phyloP scores from a whole-genome alignment of 1,140 invertebrate genomes.

The Drosophila parvula region DNA sequence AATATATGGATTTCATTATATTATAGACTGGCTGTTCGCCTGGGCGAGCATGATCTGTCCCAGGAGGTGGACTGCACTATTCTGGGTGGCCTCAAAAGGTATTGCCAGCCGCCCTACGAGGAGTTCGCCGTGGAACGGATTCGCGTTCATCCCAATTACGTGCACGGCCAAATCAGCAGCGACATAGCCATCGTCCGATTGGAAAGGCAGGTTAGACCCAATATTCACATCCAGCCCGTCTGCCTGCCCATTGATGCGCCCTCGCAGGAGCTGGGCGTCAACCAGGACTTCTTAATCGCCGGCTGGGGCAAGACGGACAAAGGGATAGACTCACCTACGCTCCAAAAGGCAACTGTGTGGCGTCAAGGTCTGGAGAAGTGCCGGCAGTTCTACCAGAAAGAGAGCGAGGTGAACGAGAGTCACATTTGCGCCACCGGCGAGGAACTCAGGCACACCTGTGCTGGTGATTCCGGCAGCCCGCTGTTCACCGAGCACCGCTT shows the following conservation, averaged over 20 bases:
- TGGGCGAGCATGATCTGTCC: slow-evolving; percentile 87
- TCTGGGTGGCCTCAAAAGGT: slow-evolving; percentile 25
- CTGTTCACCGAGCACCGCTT: slow-evolving; percentile 81
- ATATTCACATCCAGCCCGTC: slow-evolving; percentile 70
- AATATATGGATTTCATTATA: too few relatives aligned
- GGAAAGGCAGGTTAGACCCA: slow-evolving; percentile 40
- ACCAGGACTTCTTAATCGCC: slow-evolving; percentile 68
- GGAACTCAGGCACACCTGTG: slow-evolving; percentile 87
- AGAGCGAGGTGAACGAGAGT: slow-evolving; percentile 67
- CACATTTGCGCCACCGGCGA: slow-evolving; percentile 88
- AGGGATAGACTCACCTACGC: slow-evolving; percentile 13
- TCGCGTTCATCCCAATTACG: slow-evolving; percentile 87
- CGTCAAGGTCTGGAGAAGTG: slow-evolving; percentile 47
- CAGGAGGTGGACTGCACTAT: slow-evolving; percentile 85
- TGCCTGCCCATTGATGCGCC: slow-evolving; percentile 65
- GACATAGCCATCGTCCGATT: slow-evolving; percentile 88
- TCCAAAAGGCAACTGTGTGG: slow-evolving; percentile 50
- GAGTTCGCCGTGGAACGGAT: slow-evolving; percentile 85
- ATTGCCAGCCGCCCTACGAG: slow-evolving; percentile 85
- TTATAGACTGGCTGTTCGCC: slow-evolving; percentile 81
- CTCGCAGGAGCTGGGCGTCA: slow-evolving; percentile 32
- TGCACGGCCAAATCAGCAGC: slow-evolving; percentile 85
- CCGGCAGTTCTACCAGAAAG: slow-evolving; percentile 40
- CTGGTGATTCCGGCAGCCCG: slow-evolving; percentile 91
- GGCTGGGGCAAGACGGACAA: slow-evolving; percentile 73